These are phyloP conservation scores for Pluvialis apricaria DNA, from an alignment of 2,113 vertebrate genomes.

Conservation along the genomic window DNA sequence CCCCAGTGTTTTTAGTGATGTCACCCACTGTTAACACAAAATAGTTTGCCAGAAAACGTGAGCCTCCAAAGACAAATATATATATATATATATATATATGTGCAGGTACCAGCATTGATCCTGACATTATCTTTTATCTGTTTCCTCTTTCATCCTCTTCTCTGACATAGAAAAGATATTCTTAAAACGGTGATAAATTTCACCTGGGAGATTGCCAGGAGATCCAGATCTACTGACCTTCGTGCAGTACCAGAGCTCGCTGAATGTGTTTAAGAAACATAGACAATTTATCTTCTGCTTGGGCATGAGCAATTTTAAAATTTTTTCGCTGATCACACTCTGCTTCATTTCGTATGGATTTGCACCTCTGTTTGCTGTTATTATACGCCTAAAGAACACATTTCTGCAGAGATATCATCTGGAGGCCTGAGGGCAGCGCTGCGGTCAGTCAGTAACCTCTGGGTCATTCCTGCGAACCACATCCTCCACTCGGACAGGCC, in stretches of 20 bases:
- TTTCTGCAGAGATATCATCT: not conserved
- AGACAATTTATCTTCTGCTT: not conserved
- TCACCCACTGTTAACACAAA: not conserved
- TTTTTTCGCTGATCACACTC: too few species aligned
- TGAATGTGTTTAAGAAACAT: not conserved
- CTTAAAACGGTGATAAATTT: not conserved
- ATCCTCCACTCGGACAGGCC: not conserved
- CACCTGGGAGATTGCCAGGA: not conserved
- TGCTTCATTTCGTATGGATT: not conserved
- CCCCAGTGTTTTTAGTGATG: not conserved
- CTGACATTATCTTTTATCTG: not conserved
- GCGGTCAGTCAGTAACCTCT: accelerated
- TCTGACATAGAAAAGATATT: not conserved
- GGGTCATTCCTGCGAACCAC: accelerated
- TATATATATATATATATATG: not conserved
- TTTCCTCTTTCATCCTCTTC: not conserved
- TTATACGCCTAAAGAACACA: not conserved
- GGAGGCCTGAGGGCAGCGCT: accelerated
- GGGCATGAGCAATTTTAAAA: too few species aligned
- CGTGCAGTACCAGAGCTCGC: accelerated
- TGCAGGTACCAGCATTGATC: not conserved
- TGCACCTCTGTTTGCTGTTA: not conserved
- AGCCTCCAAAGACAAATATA: not conserved
- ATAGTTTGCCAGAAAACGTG: not conserved
- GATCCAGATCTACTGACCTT: not conserved